Conservation (phyloP, 2,888 invertebrate genomes). For the Pegoplata infirma region DNA sequence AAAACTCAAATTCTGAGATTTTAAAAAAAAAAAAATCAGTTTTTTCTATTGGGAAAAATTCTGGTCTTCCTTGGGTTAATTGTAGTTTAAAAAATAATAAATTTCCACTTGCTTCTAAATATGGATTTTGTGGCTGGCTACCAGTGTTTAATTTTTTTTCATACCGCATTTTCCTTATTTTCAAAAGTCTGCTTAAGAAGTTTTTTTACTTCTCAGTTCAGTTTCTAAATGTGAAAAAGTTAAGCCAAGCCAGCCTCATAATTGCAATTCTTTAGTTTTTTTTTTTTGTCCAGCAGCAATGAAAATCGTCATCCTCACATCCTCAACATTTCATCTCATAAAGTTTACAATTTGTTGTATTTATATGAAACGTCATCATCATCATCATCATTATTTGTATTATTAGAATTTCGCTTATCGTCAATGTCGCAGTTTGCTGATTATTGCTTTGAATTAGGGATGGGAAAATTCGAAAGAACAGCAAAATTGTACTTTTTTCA, state of each 20-base stretch:
- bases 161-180: constrained; percentile 1
- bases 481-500: too few species aligned
- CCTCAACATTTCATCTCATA: constrained; percentile 27
- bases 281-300: neutral
- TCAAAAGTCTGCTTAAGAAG: neutral
- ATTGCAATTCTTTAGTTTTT: neutral
- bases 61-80: too few species aligned
- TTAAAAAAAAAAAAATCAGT: too few species aligned
- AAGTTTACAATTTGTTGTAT: constrained; percentile 25
- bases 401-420: constrained; percentile 20
- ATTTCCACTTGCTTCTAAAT: constrained; percentile 57
- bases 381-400: constrained; percentile 25
- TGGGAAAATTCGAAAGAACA: too few species aligned
- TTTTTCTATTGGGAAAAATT: too few species aligned
- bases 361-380: constrained; percentile 20
- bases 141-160: constrained; percentile 41
- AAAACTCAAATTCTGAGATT: too few species aligned
- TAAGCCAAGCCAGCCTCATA: constrained; percentile 8
- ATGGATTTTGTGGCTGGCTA: constrained; percentile 59
- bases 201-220: neutral
- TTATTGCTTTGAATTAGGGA: neutral
- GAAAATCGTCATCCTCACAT: constrained; percentile 23
- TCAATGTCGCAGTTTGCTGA: constrained; percentile 29
- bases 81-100: constrained; percentile 53
- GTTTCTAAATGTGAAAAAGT: neutral